Evolutionary conservation across 1,140 invertebrate species (phyloP).

Genomic region (Cherax destructor): DNA sequence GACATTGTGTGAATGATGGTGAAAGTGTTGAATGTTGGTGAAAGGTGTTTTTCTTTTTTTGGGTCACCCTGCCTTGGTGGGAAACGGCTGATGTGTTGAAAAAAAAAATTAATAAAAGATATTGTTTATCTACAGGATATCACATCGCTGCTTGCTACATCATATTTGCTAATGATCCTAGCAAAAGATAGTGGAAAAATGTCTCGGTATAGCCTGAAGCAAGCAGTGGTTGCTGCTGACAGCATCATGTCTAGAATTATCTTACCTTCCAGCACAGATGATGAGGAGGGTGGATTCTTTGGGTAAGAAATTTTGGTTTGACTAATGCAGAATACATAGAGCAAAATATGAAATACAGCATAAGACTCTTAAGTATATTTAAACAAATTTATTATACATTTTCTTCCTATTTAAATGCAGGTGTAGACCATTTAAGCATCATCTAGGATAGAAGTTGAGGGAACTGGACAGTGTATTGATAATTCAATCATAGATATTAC

Average conservation of each 20-base stretch:
- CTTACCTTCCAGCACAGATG: neutral
- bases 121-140: constrained; percentile 33
- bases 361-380: too few relatives aligned
- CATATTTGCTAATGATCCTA: constrained; percentile 34
- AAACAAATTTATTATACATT: too few relatives aligned
- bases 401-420: too few relatives aligned
- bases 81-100: too few relatives aligned
- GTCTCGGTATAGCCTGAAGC: constrained; percentile 45
- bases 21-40: too few relatives aligned
- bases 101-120: neutral
- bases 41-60: too few relatives aligned
- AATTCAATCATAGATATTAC: neutral
- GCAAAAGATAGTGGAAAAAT: constrained; percentile 51
- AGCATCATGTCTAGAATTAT: constrained; percentile 3
- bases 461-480: neutral
- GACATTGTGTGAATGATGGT: too few relatives aligned
- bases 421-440: too few relatives aligned
- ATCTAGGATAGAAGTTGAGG: neutral
- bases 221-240: constrained; percentile 27
- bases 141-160: constrained; percentile 28
- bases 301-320: constrained; percentile 7
- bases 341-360: too few relatives aligned
- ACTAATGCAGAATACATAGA: too few relatives aligned
- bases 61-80: too few relatives aligned
- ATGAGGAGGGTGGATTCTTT: constrained; percentile 15